A percentile compares a stretch with the other conserved stretches of the same genome.
These are phyloP conservation scores for Caenorhabditis tropicalis DNA, from an alignment of 1,140 invertebrate genomes.

Conservation along the genomic window DNA sequence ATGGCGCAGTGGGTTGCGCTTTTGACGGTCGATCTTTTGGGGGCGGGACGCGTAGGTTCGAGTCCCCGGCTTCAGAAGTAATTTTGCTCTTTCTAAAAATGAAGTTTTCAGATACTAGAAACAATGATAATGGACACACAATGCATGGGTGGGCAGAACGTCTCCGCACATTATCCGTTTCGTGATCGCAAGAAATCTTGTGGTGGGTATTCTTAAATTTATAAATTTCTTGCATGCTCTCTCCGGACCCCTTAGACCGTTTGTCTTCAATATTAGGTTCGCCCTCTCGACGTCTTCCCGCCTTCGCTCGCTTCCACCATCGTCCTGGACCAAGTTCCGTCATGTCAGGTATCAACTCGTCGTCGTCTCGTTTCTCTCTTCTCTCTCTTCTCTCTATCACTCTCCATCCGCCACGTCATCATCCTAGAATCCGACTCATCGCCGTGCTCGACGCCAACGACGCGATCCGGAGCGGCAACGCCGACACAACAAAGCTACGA, in stretches of 20 bases:
- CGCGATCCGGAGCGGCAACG: conserved; percentile 12
- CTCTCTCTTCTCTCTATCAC: neutral
- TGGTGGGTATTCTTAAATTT: conserved; percentile 15
- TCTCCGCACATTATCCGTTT: neutral
- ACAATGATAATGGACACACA: conserved; percentile 18
- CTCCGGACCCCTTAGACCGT: neutral
- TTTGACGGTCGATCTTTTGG: too few species aligned
- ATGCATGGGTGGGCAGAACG: neutral
- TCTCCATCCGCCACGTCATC: neutral
- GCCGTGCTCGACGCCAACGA: conserved; percentile 16
- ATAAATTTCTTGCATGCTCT: neutral
- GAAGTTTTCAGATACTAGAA: neutral
- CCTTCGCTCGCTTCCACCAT: neutral
- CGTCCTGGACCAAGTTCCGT: neutral
- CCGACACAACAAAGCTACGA: conserved; percentile 19
- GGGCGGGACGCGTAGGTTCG: too few species aligned
- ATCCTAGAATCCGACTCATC: conserved; percentile 12
- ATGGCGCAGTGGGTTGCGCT: too few species aligned
- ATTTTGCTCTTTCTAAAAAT: neutral
- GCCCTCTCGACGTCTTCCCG: neutral
- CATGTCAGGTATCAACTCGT: conserved; percentile 27
- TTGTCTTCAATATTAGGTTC: neutral
- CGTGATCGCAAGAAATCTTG: conserved; percentile 40
- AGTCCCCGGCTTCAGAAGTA: neutral
- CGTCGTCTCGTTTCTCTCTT: neutral